These are phyloP conservation scores for Cerceris ruficornis DNA, from an alignment of 2,888 invertebrate genomes.

Conservation along the genomic window DNA sequence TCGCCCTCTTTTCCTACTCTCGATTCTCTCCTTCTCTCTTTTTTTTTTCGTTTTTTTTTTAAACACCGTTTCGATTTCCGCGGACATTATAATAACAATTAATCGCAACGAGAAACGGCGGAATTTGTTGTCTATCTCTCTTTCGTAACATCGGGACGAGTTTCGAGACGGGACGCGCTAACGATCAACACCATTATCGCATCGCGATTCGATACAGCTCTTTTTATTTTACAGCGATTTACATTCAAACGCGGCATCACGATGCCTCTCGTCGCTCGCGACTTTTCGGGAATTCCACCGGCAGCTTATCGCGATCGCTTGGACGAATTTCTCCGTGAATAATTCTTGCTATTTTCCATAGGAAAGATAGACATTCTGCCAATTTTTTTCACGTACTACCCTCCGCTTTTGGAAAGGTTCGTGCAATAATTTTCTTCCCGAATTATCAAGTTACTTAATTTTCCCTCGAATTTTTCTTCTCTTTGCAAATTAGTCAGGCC, in stretches of 20 bases:
- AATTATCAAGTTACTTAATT: too few species aligned
- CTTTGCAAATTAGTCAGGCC: too few species aligned
- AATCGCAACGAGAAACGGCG: slow-evolving; percentile 51
- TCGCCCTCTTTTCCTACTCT: slow-evolving; percentile 39
- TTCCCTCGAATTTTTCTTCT: too few species aligned
- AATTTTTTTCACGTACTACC: too few species aligned
- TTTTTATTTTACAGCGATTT: slow-evolving; percentile 38
- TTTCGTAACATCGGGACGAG: slow-evolving; percentile 30
- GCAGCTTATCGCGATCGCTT: slow-evolving; percentile 20
- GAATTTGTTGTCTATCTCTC: slow-evolving; percentile 36
- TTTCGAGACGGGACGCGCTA: slow-evolving; percentile 27
- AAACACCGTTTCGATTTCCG: not conserved
- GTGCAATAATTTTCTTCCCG: too few species aligned
- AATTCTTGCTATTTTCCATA: not conserved
- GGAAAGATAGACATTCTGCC: not conserved
- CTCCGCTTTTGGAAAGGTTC: too few species aligned
- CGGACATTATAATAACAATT: slow-evolving; percentile 58
- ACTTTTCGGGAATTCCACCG: slow-evolving; percentile 18
- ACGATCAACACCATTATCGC: slow-evolving; percentile 41
- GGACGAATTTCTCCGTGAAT: slow-evolving; percentile 5
- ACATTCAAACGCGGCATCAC: slow-evolving; percentile 25
- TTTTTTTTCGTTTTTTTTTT: slow-evolving; percentile 27
- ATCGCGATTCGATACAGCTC: slow-evolving; percentile 46
- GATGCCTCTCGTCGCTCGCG: slow-evolving; percentile 17
- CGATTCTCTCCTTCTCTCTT: slow-evolving; percentile 20